A percentile compares a stretch with the other conserved stretches of the same genome.
phyloP scores from a whole-genome alignment of 2,888 invertebrate species.

The Aquatica leii region DNA sequence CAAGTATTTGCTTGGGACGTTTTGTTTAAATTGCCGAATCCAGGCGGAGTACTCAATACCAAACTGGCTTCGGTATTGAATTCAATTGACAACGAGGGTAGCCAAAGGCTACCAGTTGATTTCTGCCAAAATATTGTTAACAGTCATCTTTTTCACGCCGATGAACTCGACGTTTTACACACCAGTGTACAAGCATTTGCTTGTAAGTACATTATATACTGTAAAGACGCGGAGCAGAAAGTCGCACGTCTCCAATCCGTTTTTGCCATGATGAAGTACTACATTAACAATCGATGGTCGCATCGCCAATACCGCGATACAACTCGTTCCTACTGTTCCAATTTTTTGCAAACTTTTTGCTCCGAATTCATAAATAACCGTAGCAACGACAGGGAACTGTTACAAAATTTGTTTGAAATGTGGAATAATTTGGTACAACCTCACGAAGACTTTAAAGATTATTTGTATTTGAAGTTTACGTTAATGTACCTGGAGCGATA shows the following conservation, averaged over 20 bases:
- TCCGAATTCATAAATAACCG: slow-evolving; percentile 3
- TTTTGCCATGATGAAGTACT: slow-evolving; percentile 13
- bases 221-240: not conserved
- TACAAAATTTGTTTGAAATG: not conserved
- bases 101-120: not conserved
- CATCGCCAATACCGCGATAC: not conserved
- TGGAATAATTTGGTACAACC: slow-evolving; percentile 20
- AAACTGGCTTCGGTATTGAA: not conserved
- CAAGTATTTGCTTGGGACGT: slow-evolving; percentile 11
- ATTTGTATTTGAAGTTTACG: slow-evolving; percentile 18
- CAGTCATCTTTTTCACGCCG: slow-evolving; percentile 12
- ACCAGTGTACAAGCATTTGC: slow-evolving; percentile 11
- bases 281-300: not conserved
- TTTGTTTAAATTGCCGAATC: slow-evolving; percentile 8
- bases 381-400: not conserved
- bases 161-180: not conserved
- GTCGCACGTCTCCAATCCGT: not conserved
- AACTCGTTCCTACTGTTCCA: not conserved
- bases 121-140: slow-evolving; percentile 17
- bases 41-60: not conserved
- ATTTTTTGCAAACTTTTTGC: slow-evolving; percentile 22
- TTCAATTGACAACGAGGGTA: not conserved
- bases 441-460: slow-evolving; percentile 14
- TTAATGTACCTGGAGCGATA: not conserved
- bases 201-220: slow-evolving; percentile 20